Evolutionary conservation across 1,140 invertebrate species (phyloP), one percentile per base, ranked within the genome.

Genomic region (Drosophila navojoa): DNA sequence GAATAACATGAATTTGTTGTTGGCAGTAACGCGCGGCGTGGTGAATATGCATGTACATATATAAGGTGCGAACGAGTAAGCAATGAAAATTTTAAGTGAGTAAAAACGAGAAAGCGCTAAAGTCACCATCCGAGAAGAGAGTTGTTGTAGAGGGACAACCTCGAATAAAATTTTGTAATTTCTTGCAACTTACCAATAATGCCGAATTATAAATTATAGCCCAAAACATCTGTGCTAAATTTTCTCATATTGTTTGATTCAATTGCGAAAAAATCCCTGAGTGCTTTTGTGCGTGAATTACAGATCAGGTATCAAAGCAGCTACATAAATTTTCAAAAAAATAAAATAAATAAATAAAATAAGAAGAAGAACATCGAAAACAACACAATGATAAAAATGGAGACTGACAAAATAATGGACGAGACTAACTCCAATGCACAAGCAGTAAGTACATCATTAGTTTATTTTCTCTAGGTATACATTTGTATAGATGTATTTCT

Each of bases 321-420:
- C 76, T 63, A 71, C 73, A 82, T 10, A 71, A 77, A 80, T 72
- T 73, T 55, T n/a, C n/a, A n/a, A n/a, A n/a, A n/a, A n/a, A n/a
- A n/a, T n/a, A n/a, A n/a, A n/a, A n/a, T n/a, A n/a, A 77, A 79
- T 61, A 90, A 90, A 76, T 68, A 73, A 53, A 84, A 73, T 60
- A 73, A 84, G 59, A 90, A 81, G 71, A 91, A 11, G 4, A 25
- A n/a, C 49, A 50, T 11, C 38, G 7, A n/a, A 15, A 84, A 73
- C 67, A 90, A 79, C 74, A 91, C 77, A 85, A 92, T 92, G 91
- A 91, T 93, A 82, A 93, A 92, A 92, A 93, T 93, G 93, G 93
- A 93, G 92, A 93, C 93, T 91, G 93, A 93, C 90, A 93, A 93
- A 92, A 92, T 93, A 76, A 92, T 93, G 86, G 93, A 93, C 77